Base-by-base conservation (phyloP, 1,140 invertebrate species). In the Ceratitis capitata region DNA sequence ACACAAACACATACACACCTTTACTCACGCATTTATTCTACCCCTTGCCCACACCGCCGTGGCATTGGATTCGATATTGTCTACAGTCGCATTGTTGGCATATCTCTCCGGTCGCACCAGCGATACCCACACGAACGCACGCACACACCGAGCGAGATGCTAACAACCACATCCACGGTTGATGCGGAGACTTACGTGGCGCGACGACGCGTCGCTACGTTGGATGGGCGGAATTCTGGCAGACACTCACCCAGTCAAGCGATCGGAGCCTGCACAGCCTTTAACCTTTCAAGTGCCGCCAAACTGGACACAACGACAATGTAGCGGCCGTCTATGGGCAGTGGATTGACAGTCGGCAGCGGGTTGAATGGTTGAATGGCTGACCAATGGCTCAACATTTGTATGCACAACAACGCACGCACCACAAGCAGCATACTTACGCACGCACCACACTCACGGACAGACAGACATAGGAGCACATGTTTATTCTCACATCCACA, bases 401-500 rank as follows among this genome's bases (percentile, higher is more conserved):
- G 39, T 56, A 84, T 45, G 56, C 51, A 45, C 53, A 84, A 1
- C 83, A 61, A 16, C 29, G 35, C 84, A 29, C 61, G 61, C 84
- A 49, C 74, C 45, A 19, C 14, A 74, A 85, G 23, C 58, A 47
- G n/a, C 10, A 42, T 51, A 35, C 53, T 26, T 26, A 51, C 83
- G 29, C 69, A 78, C 39, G 19, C 35, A 42, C 9, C 64, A 2
- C 58, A 32, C n/a, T n/a, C 58, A 64, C 26, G n/a, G 29, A 6
- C 61, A 39, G 51, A 53, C 4, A 19, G 14, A 53, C 9, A 19
- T 12, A 47, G 45, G 14, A 53, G 51, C 61, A 69, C 61, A 16
- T n/a, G 53, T 42, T 84, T 45, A 56, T 42, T 45, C 23, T 12
- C 35, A 39, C 84, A 85, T 85, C 78, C 84, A 78, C n/a, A 58